Conservation (phyloP, 2,797 vertebrate genomes). For the Sebastiscus tertius region DNA sequence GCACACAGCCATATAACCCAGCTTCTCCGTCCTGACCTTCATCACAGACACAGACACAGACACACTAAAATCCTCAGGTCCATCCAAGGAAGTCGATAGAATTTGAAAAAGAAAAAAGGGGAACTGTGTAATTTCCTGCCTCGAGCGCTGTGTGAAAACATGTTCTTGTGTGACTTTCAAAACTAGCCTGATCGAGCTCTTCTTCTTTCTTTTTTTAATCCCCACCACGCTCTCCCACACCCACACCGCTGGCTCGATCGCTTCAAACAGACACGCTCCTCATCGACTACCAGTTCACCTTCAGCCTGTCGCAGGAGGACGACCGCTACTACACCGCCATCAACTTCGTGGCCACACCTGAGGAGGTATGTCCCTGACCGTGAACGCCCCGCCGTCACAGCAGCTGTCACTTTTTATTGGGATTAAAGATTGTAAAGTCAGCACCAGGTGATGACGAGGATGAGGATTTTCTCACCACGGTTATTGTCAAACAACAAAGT, state of each 20-base stretch:
- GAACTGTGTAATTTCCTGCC: slow-evolving; percentile 10
- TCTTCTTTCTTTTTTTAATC: slow-evolving; percentile 10
- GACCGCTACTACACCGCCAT: slow-evolving; percentile 98
- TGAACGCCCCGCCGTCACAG: slow-evolving; percentile 10
- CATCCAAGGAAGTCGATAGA: background rate
- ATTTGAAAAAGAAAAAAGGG: background rate
- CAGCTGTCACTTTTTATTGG: slow-evolving; percentile 33
- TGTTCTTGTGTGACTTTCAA: slow-evolving; percentile 50
- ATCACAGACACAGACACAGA: background rate
- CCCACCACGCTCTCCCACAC: background rate
- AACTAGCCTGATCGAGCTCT: slow-evolving; percentile 23
- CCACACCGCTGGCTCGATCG: background rate
- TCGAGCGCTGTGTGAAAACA: slow-evolving; percentile 14
- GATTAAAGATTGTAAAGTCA: slow-evolving; percentile 22
- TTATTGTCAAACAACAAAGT: background rate
- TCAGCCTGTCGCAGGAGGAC: slow-evolving; percentile 98
- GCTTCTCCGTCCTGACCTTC: slow-evolving; percentile 6
- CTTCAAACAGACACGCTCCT: slow-evolving; percentile 91
- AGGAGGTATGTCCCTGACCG: slow-evolving; percentile 86
- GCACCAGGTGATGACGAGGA: background rate
- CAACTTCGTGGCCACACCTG: slow-evolving; percentile 98
- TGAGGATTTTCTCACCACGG: background rate
- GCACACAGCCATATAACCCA: background rate
- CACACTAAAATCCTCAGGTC: background rate
- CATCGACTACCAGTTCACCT: slow-evolving; percentile 99